Evolutionary conservation across 2,888 invertebrate genomes (phyloP).

Genomic region (Tubiluchus corallicola): DNA sequence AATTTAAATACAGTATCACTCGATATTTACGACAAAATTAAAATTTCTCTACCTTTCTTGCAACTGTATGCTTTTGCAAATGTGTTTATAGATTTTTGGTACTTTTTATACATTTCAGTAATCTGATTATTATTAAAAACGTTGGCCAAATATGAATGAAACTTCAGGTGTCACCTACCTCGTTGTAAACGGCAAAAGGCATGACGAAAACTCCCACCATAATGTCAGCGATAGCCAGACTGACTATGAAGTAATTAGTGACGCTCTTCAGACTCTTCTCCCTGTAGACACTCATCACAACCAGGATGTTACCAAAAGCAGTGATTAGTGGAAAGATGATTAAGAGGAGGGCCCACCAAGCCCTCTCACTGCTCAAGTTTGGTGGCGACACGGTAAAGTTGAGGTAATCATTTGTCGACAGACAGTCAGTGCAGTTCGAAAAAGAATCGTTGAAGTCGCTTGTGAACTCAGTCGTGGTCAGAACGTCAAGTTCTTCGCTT

Average conservation of each 20-base stretch:
- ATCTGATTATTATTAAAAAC: too few species aligned
- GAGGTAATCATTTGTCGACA: background rate
- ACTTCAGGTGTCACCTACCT: too few species aligned
- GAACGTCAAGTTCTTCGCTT: background rate
- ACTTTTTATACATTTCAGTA: too few species aligned
- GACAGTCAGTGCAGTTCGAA: too few species aligned
- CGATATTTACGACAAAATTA: too few species aligned
- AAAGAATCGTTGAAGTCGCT: too few species aligned
- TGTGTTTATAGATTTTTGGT: too few species aligned
- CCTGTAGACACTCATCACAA: slow-evolving; percentile 78
- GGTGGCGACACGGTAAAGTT: slow-evolving; percentile 1
- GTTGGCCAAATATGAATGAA: too few species aligned
- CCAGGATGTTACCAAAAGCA: slow-evolving; percentile 88
- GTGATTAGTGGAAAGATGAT: slow-evolving; percentile 82
- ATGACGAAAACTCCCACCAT: slow-evolving; percentile 92
- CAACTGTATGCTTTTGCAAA: too few species aligned
- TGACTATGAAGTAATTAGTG: slow-evolving; percentile 98
- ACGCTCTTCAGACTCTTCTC: slow-evolving; percentile 84
- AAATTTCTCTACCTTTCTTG: too few species aligned
- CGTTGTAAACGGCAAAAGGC: slow-evolving; percentile 95
- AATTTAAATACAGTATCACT: too few species aligned
- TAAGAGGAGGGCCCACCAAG: slow-evolving; percentile 35
- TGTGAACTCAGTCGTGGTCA: too few species aligned
- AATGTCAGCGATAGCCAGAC: slow-evolving; percentile 83
- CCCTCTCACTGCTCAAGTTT: background rate